Evolutionary conservation across 1,140 invertebrate genomes (phyloP), one percentile per base, ranked within the genome.

Genomic region (Lasioglossum baleicum): DNA sequence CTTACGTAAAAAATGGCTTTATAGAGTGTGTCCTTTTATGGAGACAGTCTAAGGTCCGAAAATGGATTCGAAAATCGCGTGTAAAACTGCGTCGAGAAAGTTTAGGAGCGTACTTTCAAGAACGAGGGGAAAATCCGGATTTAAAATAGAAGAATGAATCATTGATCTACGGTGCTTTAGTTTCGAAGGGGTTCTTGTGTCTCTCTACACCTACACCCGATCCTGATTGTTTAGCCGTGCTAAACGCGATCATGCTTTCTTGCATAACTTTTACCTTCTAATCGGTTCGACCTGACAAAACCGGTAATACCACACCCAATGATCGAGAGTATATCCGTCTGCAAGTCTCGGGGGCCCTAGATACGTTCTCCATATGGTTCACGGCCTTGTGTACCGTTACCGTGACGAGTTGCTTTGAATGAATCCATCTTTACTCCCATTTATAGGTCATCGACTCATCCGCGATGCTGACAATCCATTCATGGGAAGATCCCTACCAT

Each of bases 241-340:
- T 85, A 70, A 79, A 85, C 76, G 75, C 83, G 83, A 85, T 82
- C 84, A 13, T 61, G 66, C 61, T 75, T 56, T 82, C 61, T 86
- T 86, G 83, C 84, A 83, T 85, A 86, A 86, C 84, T 75, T 75
- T 73, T 61, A 81, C 88, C 87, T 89, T 89, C 87, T 88, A 88
- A 89, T 89, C 87, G 83, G 69, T 64, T 40, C 76, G 82, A 85
- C 86, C 76, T 64, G 79, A 80, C 75, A 83, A 72, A 87, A 90
- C 88, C 83, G 87, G 88, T 90, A 89, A 83, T 86, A 88, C 88
- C 88, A 89, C 88, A 87, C 88, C 88, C 88, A 89, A 78, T 66
- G 75, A 42, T 61, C 53, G 51, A 44, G 35, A 60, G 44, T 75
- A 82, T 79, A 84, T 78, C 75, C 70, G 80, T 81, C 71, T 74